Percentiles rank a stretch among this genome's conserved stretches.
Conservation (phyloP, 2,888 invertebrate genomes). For the Disparrhopalites patrizii region DNA sequence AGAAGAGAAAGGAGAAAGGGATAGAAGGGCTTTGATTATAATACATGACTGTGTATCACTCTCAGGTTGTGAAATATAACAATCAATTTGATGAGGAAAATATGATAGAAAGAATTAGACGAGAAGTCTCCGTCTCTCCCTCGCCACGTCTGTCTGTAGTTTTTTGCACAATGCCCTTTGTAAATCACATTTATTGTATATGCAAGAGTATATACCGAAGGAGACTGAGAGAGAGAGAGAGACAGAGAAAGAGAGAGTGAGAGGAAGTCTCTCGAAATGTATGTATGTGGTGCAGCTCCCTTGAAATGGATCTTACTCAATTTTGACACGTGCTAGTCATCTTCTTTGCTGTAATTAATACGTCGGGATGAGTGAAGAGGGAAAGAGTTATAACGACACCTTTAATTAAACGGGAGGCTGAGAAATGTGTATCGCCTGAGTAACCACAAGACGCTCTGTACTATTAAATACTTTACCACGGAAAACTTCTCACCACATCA, state of each 20-base stretch:
- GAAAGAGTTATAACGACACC: constrained; percentile 33
- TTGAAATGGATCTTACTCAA: constrained; percentile 30
- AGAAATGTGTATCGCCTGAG: constrained; percentile 7
- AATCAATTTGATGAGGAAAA: constrained; percentile 26
- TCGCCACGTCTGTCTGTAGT: neutral
- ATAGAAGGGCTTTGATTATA: too few relatives aligned
- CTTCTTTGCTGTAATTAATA: constrained; percentile 33
- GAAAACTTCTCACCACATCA: too few relatives aligned
- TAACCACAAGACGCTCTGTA: neutral
- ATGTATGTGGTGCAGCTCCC: neutral
- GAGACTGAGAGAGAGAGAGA: neutral
- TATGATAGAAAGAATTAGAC: constrained; percentile 29
- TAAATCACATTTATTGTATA: constrained; percentile 28
- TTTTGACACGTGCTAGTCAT: constrained; percentile 37
- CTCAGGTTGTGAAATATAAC: constrained; percentile 22
- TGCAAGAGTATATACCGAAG: neutral
- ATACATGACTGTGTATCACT: too few relatives aligned
- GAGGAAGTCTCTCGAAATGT: neutral
- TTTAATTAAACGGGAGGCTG: constrained; percentile 33
- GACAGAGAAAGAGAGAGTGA: neutral
- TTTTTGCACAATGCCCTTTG: constrained; percentile 24
- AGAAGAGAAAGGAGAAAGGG: neutral
- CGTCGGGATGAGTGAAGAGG: constrained; percentile 18
- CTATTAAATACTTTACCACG: too few relatives aligned
- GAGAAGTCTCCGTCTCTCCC: constrained; percentile 9